Evolutionary conservation across 2,888 invertebrate genomes (phyloP), one percentile per base, ranked within the genome.

Genomic region (Heliothis peltigera): DNA sequence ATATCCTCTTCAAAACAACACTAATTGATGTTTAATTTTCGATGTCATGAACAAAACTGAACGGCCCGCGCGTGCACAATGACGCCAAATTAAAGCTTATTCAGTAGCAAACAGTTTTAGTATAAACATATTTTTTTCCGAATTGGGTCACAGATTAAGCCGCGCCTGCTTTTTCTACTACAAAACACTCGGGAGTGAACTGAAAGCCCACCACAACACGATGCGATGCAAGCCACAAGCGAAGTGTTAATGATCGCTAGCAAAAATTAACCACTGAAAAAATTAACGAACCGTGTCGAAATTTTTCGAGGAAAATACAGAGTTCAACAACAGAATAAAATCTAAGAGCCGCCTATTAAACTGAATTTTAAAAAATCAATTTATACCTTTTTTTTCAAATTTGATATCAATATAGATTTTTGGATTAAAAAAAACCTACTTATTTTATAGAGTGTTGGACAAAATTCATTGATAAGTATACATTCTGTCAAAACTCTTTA

Each of bases 91-190:
- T 22, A 61, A 63, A 71, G 18, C 55, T 47, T 44, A 67, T 53
- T 64, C 49, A 43, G 44, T n/a, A 56, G 51, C 52, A 28, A 64
- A 64, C 51, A 60, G 56, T 63, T 66, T 18, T 22, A 42, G 51
- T 42, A 71, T 19, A 59, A 78, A 58, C 61, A 74, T 64, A 62
- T 73, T 64, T 73, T 72, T 68, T 63, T 63, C 28, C 0, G 63
- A 80, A 74, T 72, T 68, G 55, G 79, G 80, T 77, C 79, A 68
- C 64, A 61, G 58, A 66, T 74, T 77, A 70, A 52, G 49, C 59
- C 61, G 52, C 64, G 32, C 51, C 21, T 56, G 70, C 64, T 67
- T 63, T 74, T 66, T 53, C 61, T 55, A 53, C 57, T 39, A 59
- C 54, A 60, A 70, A 75, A 60, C 70, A 69, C 81, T 75, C 59